A percentile compares a stretch with the other conserved stretches of the same genome.
Conservation (phyloP, 1,140 invertebrate genomes). For the Bombyx mandarina region DNA sequence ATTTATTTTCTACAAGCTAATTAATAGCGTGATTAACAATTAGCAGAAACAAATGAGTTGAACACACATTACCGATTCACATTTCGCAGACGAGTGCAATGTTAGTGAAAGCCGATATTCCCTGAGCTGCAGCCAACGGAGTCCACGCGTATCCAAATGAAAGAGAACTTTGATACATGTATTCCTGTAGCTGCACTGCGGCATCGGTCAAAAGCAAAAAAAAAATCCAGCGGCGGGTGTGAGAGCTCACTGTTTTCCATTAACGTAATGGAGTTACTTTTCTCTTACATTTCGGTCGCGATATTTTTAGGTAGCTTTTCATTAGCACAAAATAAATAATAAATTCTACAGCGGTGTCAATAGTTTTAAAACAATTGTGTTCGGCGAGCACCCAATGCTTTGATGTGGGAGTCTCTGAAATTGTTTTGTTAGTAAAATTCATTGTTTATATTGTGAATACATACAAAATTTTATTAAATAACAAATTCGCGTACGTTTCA, state of each 20-base stretch:
- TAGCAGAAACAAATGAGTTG: too few relatives aligned
- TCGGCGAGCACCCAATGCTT: too few relatives aligned
- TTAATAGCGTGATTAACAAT: too few relatives aligned
- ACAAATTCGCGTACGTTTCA: too few relatives aligned
- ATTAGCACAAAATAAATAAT: slow-evolving; percentile 14
- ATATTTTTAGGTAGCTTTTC: slow-evolving; percentile 27
- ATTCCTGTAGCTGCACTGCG: slow-evolving; percentile 63
- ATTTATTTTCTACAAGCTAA: too few relatives aligned
- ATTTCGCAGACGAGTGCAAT: slow-evolving; percentile 28
- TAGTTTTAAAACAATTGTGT: slow-evolving; percentile 11
- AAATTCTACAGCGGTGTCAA: slow-evolving; percentile 7
- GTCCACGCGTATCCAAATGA: slow-evolving; percentile 38
- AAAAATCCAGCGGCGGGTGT: slow-evolving; percentile 36
- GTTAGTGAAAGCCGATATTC: slow-evolving; percentile 47
- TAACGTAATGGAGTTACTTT: slow-evolving; percentile 60
- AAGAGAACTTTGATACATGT: slow-evolving; percentile 54
- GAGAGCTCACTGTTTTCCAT: slow-evolving; percentile 57
- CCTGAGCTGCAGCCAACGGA: slow-evolving; percentile 26
- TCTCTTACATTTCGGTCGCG: slow-evolving; percentile 45
- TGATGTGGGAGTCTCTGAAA: too few relatives aligned
- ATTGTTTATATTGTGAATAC: slow-evolving; percentile 1
- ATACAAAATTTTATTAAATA: too few relatives aligned
- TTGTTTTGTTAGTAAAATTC: not conserved
- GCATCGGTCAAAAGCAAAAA: slow-evolving; percentile 44
- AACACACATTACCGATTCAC: slow-evolving; percentile 18